phyloP scores from a whole-genome alignment of 2,888 invertebrate genomes.

The Anorthoa munda region DNA sequence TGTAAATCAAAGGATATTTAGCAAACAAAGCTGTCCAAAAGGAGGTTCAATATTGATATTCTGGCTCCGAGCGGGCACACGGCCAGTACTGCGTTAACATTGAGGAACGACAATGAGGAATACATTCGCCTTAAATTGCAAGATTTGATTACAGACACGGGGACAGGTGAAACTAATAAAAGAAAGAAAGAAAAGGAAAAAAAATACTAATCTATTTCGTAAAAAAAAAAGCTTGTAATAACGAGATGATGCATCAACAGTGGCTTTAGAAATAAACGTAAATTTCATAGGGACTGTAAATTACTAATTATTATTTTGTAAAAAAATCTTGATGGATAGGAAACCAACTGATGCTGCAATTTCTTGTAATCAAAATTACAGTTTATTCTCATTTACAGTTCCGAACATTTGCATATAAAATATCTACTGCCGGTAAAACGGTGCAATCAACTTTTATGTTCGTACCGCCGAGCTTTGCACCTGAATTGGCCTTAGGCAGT shows the following conservation, averaged over 20 bases:
- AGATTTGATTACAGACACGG: too few species aligned
- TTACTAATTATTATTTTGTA: not conserved
- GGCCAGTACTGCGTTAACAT: too few species aligned
- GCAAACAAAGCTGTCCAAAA: too few species aligned
- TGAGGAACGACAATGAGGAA: too few species aligned
- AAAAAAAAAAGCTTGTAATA: not conserved
- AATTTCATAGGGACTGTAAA: not conserved
- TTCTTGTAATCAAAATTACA: not conserved
- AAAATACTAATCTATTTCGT: too few species aligned
- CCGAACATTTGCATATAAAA: constrained; percentile 27
- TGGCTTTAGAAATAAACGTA: not conserved
- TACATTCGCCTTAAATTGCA: too few species aligned
- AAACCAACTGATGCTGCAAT: not conserved
- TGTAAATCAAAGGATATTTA: too few species aligned
- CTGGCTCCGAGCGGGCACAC: too few species aligned
- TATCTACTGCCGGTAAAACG: constrained; percentile 3
- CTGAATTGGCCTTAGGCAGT: constrained; percentile 44
- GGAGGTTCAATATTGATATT: too few species aligned
- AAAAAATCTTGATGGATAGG: not conserved
- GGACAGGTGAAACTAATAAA: too few species aligned
- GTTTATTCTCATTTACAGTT: constrained; percentile 17
- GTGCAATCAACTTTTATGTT: constrained; percentile 42
- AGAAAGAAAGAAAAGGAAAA: not conserved
- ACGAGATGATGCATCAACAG: not conserved
- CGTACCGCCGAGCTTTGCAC: constrained; percentile 30